Evolutionary conservation across 2,797 vertebrate genomes (phyloP), one percentile per base, ranked within the genome.

Genomic region (Discoglossus pictus): DNA sequence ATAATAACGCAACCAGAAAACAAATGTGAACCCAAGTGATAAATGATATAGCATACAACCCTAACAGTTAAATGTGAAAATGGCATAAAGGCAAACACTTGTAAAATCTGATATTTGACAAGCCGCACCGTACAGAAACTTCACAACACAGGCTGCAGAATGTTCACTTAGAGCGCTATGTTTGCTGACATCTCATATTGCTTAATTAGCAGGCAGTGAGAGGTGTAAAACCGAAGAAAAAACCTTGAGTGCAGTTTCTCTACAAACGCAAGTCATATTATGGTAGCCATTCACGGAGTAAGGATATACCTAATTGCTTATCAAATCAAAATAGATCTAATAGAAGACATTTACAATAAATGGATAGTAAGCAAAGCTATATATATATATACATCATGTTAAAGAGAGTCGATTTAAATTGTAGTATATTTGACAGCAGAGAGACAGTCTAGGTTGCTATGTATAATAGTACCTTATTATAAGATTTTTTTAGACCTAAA

Each of bases 141-240:
- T 23, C 10, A 21, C 44, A 21, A 23, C 11, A 7, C 7, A 44
- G 42, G 10, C 42, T 21, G 9, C 15, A 2, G 9, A 39, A 50
- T 3, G 7, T 40, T 40, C 46, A 18, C 43, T 43, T 23, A 21
- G 39, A 18, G 23, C 8, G 27, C 23, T 31, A 18, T 40, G 25
- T 48, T 42, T 53, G 38, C 16, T 53, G 61, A 53, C 48, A 63
- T 42, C 36, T 63, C 6, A 51, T 42, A 43, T 53, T 63, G 39
- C 48, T 51, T 62, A 62, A 63, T 63, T 63, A 63, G 61, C 61
- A 52, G 36, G 5, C 31, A 42, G 46, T 50, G 23, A 39, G n/a
- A 23, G 44, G 44, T 47, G 44, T 47, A 47, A 47, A 31, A 21
- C 10, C 1, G 20, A 9, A 12, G 20, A 39, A 35, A 51, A 25